These are phyloP conservation scores for Apolygus lucorum DNA, from an alignment of 1,140 invertebrate species.

Conservation along the genomic window DNA sequence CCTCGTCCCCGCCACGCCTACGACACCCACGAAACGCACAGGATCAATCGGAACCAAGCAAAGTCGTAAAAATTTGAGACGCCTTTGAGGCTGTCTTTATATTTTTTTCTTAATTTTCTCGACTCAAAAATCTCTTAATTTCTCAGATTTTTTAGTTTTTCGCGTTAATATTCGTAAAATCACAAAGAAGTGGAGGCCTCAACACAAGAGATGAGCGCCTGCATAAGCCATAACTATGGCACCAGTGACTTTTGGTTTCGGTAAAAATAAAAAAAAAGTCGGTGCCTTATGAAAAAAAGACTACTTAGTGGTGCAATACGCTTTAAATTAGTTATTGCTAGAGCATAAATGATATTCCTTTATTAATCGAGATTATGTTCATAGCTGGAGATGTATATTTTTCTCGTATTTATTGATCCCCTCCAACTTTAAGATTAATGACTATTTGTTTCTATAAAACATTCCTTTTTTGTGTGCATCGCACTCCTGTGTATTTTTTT, in stretches of 20 bases:
- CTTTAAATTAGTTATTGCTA: neutral
- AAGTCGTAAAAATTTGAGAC: neutral
- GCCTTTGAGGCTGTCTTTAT: neutral
- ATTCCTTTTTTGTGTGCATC: too few relatives aligned
- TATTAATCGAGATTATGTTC: neutral
- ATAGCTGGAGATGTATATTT: neutral
- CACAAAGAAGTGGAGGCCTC: neutral
- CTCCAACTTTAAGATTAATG: neutral
- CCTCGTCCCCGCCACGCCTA: neutral
- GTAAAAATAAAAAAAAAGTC: too few relatives aligned
- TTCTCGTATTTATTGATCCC: neutral
- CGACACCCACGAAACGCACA: conserved; percentile 12
- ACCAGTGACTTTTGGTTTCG: too few relatives aligned
- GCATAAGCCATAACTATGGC: neutral
- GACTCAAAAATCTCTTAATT: neutral
- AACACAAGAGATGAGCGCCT: neutral
- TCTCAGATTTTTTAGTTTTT: neutral
- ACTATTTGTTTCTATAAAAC: neutral
- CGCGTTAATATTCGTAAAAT: neutral
- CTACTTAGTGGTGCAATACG: neutral
- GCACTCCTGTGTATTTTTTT: too few relatives aligned
- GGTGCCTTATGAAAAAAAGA: neutral
- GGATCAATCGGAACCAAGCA: conserved; percentile 5
- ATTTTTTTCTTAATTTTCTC: neutral
- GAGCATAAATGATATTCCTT: neutral